These are phyloP conservation scores for Drosophila simulans DNA, from an alignment of 1,140 invertebrate species.

Conservation along the genomic window DNA sequence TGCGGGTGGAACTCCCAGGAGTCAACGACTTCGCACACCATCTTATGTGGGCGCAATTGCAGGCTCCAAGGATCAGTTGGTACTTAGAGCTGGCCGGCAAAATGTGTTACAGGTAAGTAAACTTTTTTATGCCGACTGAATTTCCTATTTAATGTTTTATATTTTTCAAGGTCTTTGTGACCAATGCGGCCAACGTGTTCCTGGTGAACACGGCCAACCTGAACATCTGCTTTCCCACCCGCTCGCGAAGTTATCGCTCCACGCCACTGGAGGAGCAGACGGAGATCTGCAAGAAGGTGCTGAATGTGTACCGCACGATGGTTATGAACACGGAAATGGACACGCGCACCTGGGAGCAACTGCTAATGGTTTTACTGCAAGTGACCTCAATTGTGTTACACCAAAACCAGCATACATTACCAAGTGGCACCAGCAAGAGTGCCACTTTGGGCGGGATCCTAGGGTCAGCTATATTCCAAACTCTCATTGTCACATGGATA, in stretches of 20 bases:
- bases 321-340: conserved; percentile 98
- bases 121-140: no score
- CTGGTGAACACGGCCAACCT: conserved; percentile 89
- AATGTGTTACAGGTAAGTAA: conserved; percentile 90
- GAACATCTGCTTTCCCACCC: conserved; percentile 83
- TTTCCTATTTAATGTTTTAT: not conserved
- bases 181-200: conserved; percentile 98
- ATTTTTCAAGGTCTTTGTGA: conserved; percentile 91
- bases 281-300: conserved; percentile 97
- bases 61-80: conserved; percentile 89
- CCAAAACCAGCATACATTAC: conserved; percentile 87
- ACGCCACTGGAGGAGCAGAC: conserved; percentile 94
- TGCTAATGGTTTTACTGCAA: conserved; percentile 94
- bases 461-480: conserved; percentile 97
- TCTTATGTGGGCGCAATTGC: conserved; percentile 92
- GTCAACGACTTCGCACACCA: conserved; percentile 90
- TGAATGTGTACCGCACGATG: conserved; percentile 98
- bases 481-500: conserved; percentile 98
- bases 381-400: conserved; percentile 96
- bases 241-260: conserved; percentile 82
- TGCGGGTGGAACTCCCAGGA: conserved; percentile 70
- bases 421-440: conserved; percentile 84
- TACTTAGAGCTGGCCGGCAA: conserved; percentile 92
- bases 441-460: conserved; percentile 86
- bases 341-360: conserved; percentile 95